Conservation (phyloP, 64 coral and sea anemone genomes). For the Pocillopora verrucosa region DNA sequence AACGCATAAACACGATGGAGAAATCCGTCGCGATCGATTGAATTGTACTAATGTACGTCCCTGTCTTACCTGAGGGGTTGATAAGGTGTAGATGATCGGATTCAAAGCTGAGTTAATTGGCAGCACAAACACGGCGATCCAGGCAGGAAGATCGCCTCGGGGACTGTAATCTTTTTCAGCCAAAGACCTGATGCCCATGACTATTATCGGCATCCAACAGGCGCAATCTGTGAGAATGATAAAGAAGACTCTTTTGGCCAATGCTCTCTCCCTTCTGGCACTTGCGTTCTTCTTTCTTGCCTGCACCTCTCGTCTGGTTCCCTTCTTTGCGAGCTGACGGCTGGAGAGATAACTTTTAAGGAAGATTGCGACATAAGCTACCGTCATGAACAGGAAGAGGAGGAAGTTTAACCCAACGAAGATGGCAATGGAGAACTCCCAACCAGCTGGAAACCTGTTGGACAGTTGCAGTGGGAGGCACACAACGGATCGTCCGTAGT, state of each 20-base stretch:
- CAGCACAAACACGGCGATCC: constrained; percentile 16
- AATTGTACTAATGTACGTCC: not conserved
- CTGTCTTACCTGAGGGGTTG: not conserved
- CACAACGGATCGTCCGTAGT: not conserved
- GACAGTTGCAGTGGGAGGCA: constrained; percentile 17
- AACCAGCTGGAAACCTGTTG: not conserved
- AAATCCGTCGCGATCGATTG: not conserved
- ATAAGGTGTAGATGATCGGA: constrained; percentile 15
- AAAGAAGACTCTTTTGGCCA: not conserved
- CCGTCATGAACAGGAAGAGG: not conserved
- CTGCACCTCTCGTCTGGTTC: not conserved
- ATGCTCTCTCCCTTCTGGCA: not conserved
- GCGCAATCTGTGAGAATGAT: not conserved
- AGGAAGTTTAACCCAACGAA: not conserved
- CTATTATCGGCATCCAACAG: constrained; percentile 6
- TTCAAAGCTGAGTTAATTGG: constrained; percentile 21
- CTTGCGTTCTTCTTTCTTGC: not conserved
- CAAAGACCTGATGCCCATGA: not conserved
- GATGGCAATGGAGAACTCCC: not conserved
- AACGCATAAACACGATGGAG: not conserved
- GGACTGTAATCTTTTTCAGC: not conserved
- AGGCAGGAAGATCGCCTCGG: not conserved
- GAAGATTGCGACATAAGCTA: constrained; percentile 3
- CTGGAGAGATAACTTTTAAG: not conserved
- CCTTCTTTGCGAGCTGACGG: not conserved